Percentiles rank a stretch among this genome's conserved stretches.
Conservation (phyloP, 1,140 invertebrate genomes). For the Marisa cornuarietis region DNA sequence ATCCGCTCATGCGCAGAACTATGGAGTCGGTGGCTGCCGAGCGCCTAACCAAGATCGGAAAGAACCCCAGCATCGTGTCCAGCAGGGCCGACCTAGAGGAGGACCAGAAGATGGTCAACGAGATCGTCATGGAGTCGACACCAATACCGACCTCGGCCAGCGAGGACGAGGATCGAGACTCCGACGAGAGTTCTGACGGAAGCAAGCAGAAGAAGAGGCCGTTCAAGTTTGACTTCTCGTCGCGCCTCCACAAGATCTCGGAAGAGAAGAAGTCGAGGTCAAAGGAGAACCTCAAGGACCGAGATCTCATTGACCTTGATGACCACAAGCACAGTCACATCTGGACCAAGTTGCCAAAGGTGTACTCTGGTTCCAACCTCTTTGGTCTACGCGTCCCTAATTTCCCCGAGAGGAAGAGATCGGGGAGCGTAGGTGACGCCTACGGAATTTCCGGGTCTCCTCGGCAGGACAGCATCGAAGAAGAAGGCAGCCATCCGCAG, state of each 20-base stretch:
- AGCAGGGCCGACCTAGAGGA: slow-evolving; percentile 76
- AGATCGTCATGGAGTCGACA: slow-evolving; percentile 63
- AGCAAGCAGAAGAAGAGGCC: slow-evolving; percentile 57
- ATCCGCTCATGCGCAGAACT: slow-evolving; percentile 96
- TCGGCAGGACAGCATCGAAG: slow-evolving; percentile 27
- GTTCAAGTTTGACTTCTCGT: slow-evolving; percentile 60
- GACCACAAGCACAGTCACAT: slow-evolving; percentile 43
- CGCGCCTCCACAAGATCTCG: slow-evolving; percentile 57
- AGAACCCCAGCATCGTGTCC: slow-evolving; percentile 95
- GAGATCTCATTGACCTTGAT: slow-evolving; percentile 33
- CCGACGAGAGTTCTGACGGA: slow-evolving; percentile 58
- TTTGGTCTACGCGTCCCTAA: slow-evolving; percentile 54
- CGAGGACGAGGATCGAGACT: slow-evolving; percentile 60
- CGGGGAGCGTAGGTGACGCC: slow-evolving; percentile 58
- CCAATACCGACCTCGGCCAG: slow-evolving; percentile 61
- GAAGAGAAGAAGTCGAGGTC: slow-evolving; percentile 57
- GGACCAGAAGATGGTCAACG: slow-evolving; percentile 62
- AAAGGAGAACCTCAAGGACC: slow-evolving; percentile 47
- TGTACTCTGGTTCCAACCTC: slow-evolving; percentile 57
- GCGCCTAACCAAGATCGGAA: slow-evolving; percentile 97
- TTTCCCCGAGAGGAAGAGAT: slow-evolving; percentile 53
- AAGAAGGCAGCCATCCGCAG: slow-evolving; percentile 23
- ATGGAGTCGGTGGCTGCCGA: slow-evolving; percentile 99
- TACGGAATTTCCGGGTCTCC: slow-evolving; percentile 17
- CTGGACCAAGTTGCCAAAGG: slow-evolving; percentile 51